A percentile compares a stretch with the other conserved stretches of the same genome.
These are phyloP conservation scores for Acanthurus tractus DNA, from an alignment of 2,797 vertebrate genomes.

Conservation along the genomic window DNA sequence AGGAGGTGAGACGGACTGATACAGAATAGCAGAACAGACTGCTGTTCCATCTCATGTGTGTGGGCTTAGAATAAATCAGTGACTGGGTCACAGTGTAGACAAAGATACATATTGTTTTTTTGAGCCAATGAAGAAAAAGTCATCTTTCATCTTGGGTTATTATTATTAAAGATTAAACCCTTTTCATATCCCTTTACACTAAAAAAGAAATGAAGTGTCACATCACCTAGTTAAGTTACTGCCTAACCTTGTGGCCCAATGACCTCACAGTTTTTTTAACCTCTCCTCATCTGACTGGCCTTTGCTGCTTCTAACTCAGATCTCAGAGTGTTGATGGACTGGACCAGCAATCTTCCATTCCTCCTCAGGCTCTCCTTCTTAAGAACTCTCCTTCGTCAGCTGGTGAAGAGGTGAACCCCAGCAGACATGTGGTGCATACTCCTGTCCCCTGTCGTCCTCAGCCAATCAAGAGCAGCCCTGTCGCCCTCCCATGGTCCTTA, in stretches of 20 bases:
- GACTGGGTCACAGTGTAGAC: background rate
- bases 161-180: background rate
- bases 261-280: background rate
- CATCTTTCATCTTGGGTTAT: background rate
- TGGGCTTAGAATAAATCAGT: background rate
- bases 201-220: background rate
- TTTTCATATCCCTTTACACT: background rate
- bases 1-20: conserved; percentile 73
- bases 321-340: conserved; percentile 57
- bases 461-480: conserved; percentile 66
- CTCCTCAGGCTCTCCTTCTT: conserved; percentile 31
- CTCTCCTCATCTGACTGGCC: background rate
- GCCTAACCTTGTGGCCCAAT: background rate
- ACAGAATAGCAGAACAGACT: background rate
- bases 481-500: conserved; percentile 72
- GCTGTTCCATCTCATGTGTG: background rate
- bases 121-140: background rate
- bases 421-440: conserved; percentile 67
- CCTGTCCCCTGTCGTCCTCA: conserved; percentile 82
- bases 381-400: conserved; percentile 52
- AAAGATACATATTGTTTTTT: background rate
- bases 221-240: too few species aligned
- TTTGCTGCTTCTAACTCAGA: conserved; percentile 47
- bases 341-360: conserved; percentile 39
- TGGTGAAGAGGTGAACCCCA: conserved; percentile 54